Evolutionary conservation across 1,140 invertebrate species (phyloP).

Genomic region (Drosophila lacteicornis): DNA sequence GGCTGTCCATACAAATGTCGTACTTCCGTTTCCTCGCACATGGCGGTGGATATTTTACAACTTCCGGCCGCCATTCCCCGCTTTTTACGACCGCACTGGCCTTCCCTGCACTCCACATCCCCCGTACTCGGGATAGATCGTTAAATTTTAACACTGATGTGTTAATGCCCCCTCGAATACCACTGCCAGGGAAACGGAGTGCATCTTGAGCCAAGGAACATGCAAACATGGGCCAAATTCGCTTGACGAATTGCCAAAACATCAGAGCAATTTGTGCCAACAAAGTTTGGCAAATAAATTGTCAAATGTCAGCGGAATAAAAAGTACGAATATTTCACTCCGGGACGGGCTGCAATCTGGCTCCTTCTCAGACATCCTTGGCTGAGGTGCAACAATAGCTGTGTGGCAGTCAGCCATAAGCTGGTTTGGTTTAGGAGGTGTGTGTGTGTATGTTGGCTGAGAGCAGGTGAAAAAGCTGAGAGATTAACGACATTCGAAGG

Average conservation of each 20-base stretch:
- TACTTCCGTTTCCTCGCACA: conserved; percentile 60
- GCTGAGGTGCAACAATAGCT: conserved; percentile 37
- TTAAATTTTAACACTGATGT: conserved; percentile 81
- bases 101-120: neutral
- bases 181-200: conserved; percentile 15
- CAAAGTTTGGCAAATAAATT: conserved; percentile 69
- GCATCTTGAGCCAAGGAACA: conserved; percentile 26
- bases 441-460: neutral
- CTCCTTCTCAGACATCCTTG: conserved; percentile 24
- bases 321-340: conserved; percentile 45
- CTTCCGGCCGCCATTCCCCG: conserved; percentile 54
- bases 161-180: conserved; percentile 63
- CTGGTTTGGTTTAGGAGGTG: conserved; percentile 4
- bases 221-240: conserved; percentile 52
- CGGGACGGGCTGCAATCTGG: conserved; percentile 32
- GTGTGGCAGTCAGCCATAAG: conserved; percentile 40
- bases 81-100: conserved; percentile 39
- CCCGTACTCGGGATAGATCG: conserved; percentile 40
- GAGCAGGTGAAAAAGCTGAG: neutral
- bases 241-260: conserved; percentile 76
- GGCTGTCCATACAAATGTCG: conserved; percentile 36
- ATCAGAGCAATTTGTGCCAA: conserved; percentile 73
- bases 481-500: conserved; percentile 23
- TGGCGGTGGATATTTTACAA: conserved; percentile 74
- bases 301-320: conserved; percentile 64